phyloP scores from a whole-genome alignment of 2,888 invertebrate genomes.

The Dicyrtomina minuta region DNA sequence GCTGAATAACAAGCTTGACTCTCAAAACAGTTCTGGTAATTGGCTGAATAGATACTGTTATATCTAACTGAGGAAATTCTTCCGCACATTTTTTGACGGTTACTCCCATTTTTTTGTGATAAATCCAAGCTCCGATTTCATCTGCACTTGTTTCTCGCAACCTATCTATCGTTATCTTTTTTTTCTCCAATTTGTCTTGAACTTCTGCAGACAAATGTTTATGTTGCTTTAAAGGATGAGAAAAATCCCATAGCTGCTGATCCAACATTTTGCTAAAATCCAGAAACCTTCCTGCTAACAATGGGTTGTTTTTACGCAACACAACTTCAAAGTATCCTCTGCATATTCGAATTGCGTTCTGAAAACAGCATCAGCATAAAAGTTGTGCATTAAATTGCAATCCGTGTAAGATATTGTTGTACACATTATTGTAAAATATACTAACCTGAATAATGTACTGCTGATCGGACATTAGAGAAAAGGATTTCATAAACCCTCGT shows the following conservation, averaged over 20 bases:
- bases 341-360: conserved; percentile 88
- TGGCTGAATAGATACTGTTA: conserved; percentile 85
- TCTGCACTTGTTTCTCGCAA: conserved; percentile 80
- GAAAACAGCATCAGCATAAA: conserved; percentile 8
- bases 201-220: conserved; percentile 73
- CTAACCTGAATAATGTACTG: conserved; percentile 88
- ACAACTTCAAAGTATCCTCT: conserved; percentile 93
- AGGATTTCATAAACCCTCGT: conserved; percentile 74
- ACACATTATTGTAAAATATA: too few species aligned
- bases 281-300: conserved; percentile 81
- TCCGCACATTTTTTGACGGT: conserved; percentile 79
- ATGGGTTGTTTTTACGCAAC: conserved; percentile 82
- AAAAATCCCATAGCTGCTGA: conserved; percentile 82
- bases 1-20: conserved; percentile 75
- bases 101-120: conserved; percentile 71
- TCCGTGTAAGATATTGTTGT: too few species aligned
- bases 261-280: conserved; percentile 91
- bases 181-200: conserved; percentile 74
- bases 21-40: conserved; percentile 89
- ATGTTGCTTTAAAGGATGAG: conserved; percentile 84
- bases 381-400: too few species aligned
- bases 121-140: conserved; percentile 70
- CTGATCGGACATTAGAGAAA: conserved; percentile 84
- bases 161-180: conserved; percentile 71
- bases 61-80: conserved; percentile 79